Percentiles rank a stretch among this genome's conserved stretches.
phyloP scores from a whole-genome alignment of 2,113 vertebrate species.

The Balaeniceps rex region DNA sequence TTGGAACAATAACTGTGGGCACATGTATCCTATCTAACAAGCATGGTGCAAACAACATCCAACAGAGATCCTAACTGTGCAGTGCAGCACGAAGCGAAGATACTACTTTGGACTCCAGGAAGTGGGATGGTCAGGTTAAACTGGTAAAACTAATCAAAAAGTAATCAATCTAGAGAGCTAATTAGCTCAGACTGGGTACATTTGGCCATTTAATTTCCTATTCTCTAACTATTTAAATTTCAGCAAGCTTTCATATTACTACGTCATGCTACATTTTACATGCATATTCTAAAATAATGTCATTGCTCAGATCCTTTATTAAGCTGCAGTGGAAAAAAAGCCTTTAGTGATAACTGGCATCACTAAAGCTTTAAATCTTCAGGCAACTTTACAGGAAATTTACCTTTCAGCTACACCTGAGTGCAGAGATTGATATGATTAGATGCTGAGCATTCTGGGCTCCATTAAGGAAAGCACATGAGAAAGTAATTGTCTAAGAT shows the following conservation, averaged over 20 bases:
- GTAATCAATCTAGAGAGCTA: background rate
- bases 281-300: background rate
- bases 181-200: background rate
- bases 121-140: background rate
- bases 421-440: background rate
- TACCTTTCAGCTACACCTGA: background rate
- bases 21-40: background rate
- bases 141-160: background rate
- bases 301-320: background rate
- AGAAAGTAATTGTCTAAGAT: background rate
- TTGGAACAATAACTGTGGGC: background rate
- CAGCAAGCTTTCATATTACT: background rate
- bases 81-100: background rate
- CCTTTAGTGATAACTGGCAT: background rate
- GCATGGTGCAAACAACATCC: background rate
- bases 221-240: background rate
- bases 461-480: background rate
- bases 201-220: background rate
- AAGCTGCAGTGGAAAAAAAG: background rate
- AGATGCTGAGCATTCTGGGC: background rate
- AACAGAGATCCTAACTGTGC: background rate
- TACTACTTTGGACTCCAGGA: background rate
- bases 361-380: background rate
- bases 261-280: background rate
- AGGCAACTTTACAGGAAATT: background rate